These are phyloP conservation scores for Tenthredo distinguenda DNA, from an alignment of 2,888 invertebrate genomes.

Conservation along the genomic window DNA sequence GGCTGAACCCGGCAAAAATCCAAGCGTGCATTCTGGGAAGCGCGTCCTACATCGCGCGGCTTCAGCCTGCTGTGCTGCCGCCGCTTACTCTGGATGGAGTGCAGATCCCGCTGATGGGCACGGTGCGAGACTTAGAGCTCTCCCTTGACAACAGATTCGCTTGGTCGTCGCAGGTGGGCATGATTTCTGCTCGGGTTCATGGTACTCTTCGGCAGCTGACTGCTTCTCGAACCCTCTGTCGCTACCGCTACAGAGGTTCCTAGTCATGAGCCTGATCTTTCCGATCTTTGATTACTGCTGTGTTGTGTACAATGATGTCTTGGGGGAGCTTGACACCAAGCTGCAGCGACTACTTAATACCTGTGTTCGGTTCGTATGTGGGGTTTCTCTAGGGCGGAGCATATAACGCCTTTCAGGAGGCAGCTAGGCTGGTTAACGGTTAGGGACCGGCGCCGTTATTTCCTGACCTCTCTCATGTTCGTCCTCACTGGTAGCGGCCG, in stretches of 20 bases:
- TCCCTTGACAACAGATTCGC: background rate
- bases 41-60: background rate
- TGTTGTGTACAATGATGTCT: background rate
- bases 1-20: background rate
- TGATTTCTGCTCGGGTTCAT: background rate
- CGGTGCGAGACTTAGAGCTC: background rate
- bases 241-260: background rate
- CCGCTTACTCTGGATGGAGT: background rate
- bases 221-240: background rate
- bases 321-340: background rate
- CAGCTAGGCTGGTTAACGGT: slow-evolving; percentile 5
- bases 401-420: background rate
- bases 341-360: background rate
- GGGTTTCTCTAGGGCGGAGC: background rate
- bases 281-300: slow-evolving; percentile 1
- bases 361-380: background rate
- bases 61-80: background rate
- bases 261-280: background rate
- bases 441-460: background rate
- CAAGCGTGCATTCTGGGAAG: background rate
- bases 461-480: background rate
- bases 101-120: background rate
- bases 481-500: background rate
- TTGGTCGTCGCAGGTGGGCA: background rate
- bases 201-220: background rate